phyloP scores from a whole-genome alignment of 2,113 vertebrate species.

The Scalopus aquaticus region DNA sequence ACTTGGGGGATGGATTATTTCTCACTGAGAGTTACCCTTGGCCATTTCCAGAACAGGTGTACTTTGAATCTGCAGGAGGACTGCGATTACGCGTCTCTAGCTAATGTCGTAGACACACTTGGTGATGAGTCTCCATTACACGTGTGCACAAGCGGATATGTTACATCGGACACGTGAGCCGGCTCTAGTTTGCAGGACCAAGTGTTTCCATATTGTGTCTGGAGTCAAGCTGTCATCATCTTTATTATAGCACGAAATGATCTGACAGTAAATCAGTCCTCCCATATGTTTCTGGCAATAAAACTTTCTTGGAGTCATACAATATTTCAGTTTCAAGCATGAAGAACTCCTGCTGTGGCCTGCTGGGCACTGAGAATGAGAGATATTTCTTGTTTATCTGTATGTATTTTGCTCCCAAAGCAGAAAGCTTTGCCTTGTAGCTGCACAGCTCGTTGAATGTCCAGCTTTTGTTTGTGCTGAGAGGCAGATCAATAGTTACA shows the following conservation, averaged over 20 bases:
- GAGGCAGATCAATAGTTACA: constrained; percentile 32
- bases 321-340: not conserved
- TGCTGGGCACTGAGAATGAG: not conserved
- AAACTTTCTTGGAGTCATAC: constrained; percentile 41
- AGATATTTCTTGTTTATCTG: not conserved
- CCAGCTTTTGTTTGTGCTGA: constrained; percentile 32
- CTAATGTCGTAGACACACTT: not conserved
- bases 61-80: not conserved
- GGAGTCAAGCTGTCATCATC: constrained; percentile 50
- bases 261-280: constrained; percentile 33
- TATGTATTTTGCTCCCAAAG: not conserved
- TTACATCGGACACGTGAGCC: not conserved
- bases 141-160: rapidly evolving
- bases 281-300: constrained; percentile 47
- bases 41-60: not conserved
- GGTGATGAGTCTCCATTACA: not conserved
- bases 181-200: not conserved
- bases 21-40: not conserved
- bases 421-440: constrained; percentile 35
- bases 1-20: not conserved
- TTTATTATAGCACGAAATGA: constrained; percentile 37
- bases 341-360: not conserved
- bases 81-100: not conserved
- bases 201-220: not conserved
- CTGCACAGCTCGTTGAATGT: not conserved